Evolutionary conservation across 2,888 invertebrate genomes (phyloP), one percentile per base, ranked within the genome.

Genomic region (Amblyteles armatorius): DNA sequence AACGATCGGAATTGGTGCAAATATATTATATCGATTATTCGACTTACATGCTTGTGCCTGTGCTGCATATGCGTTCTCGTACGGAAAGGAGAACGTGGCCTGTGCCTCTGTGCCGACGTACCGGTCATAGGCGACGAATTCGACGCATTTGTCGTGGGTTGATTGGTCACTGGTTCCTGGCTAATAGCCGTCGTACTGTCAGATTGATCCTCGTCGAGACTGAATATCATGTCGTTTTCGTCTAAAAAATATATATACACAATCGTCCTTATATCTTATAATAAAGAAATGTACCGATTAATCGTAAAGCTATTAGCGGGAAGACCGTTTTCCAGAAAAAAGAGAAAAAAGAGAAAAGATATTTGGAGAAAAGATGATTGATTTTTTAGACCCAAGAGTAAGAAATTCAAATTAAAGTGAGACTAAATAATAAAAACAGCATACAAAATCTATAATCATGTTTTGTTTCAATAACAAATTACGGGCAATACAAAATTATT

Each of bases 211-310:
- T 97, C 98, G 88, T 98, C 98, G 89, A 98, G 94, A 22, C 96
- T 96, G 93, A 98, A 98, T 93, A 98, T 98, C 92, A 98, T 96
- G 88, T 98, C 98, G 52, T 96, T 97, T 0, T 94, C 94, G 84
- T 97, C 97, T 91, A 57, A 50, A 83, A 52, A 55, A 63, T 9
- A 26, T 26, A 57, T 57, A 7, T 22, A 55, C 9, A 52, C 52
- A 55, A 19, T 7, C 4, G n/a, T 9, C 2, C 3, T 22, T 9
- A 22, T 22, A 22, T 55, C 55, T 55, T 0, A 2, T 22, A 9
- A 55, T 11, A 55, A 19, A 19, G 22, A 19, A 55, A n/a, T 55
- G 19, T 9, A 11, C 9, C 33, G 33, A 33, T 33, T 6, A 33
- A 33, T 33, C 33, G 26, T 26, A 26, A 26, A 2, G 26, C 26